Base-by-base conservation (phyloP, 2,113 vertebrate species). In the Rhagologus leucostigma region DNA sequence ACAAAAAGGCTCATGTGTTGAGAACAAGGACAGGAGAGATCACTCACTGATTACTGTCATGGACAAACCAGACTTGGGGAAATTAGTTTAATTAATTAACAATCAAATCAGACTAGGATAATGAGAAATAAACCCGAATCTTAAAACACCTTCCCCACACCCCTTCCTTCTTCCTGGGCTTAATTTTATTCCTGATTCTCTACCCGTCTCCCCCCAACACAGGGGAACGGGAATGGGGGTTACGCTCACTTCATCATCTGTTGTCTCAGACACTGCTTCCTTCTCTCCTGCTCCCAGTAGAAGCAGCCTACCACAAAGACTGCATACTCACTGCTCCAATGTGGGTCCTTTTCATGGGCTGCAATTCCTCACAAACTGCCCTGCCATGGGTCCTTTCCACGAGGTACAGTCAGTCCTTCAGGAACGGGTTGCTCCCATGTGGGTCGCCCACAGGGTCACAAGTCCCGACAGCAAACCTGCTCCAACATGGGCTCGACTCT, bases 141-240 rank as follows among this genome's bases (percentile, higher is more conserved):
- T 32, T 55, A 41, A 56, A 90, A 23, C 7, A 33, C 15, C 8
- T 69, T 56, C 8, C 22, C 3, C 0, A 0, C 22, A 56, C 2
- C 7, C 6, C 6, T 42, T 56, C 22, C 32, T 42, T 56, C 71
- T 49, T 77, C 41, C 18, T 56, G 26, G 13, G 22, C 24, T 69
- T 47, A 62, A 16, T 53, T 32, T 83, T 47, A 35, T 17, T 62
- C 17, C 26, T 7, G 21, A n/a, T 83, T 69, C 26, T 37, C 41
- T 41, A 10, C 41, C 26, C 12, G 0, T 67, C 30, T 55, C 14
- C 26, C 21, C 9, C 15, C 32, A 69, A 8, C 18, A 27, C 9
- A 16, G 10, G 9, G 20, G 6, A 50, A 13, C 0, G 2, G 42
- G 35, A 16, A 26, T 22, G 23, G 18, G 16, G 6, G 3, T 32